Percentiles rank a stretch among this genome's conserved stretches.
phyloP scores from a whole-genome alignment of 2,888 invertebrate genomes.

The Gymnocheta viridis region DNA sequence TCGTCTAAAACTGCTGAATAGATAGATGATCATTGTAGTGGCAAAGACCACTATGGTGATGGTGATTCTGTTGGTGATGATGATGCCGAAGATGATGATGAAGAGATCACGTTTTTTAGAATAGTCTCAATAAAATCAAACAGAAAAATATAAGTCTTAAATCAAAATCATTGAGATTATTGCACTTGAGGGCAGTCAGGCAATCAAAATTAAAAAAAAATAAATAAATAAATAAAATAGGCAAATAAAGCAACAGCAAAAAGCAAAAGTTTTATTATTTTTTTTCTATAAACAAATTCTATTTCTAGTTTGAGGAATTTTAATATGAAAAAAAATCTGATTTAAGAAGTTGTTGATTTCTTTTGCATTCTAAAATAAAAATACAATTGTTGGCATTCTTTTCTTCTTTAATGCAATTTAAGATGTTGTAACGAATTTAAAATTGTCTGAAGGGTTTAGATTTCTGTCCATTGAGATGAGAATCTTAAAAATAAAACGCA shows the following conservation, averaged over 20 bases:
- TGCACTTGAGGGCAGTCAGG: conserved; percentile 68
- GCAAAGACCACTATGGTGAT: too few relatives aligned
- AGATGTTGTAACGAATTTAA: conserved; percentile 52
- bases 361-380: conserved; percentile 29
- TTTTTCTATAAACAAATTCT: conserved; percentile 39
- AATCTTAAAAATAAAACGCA: neutral
- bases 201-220: conserved; percentile 42
- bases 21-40: conserved; percentile 14
- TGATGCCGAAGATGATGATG: conserved; percentile 23
- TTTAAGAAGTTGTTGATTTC: conserved; percentile 30
- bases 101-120: conserved; percentile 69
- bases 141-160: conserved; percentile 54
- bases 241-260: conserved; percentile 42
- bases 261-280: conserved; percentile 61
- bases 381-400: conserved; percentile 36
- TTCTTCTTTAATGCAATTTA: conserved; percentile 45
- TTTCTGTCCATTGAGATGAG: conserved; percentile 17
- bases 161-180: conserved; percentile 63
- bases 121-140: conserved; percentile 50
- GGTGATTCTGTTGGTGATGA: too few relatives aligned
- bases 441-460: conserved; percentile 34
- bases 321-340: conserved; percentile 25
- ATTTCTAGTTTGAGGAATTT: conserved; percentile 46
- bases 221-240: neutral
- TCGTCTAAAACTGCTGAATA: neutral